phyloP scores from a whole-genome alignment of 2,113 vertebrate species.

The Erythrocercus mccallii region DNA sequence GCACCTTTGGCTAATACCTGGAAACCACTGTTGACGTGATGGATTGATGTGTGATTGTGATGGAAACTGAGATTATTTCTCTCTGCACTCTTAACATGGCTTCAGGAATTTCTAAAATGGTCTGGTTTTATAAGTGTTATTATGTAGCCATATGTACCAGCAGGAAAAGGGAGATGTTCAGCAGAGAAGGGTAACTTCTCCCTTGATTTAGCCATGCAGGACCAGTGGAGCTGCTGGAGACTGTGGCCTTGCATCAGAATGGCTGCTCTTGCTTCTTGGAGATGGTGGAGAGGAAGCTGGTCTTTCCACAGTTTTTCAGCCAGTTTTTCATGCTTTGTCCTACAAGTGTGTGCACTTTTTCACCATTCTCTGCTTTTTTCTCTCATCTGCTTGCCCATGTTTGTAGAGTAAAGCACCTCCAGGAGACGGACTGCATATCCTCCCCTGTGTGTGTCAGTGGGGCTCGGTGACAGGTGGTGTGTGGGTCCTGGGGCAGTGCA shows the following conservation, averaged over 20 bases:
- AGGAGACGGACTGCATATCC: rapidly evolving
- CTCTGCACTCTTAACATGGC: background rate
- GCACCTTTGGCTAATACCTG: background rate
- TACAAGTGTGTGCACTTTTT: background rate
- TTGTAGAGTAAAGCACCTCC: background rate
- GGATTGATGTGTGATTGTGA: background rate
- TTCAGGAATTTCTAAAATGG: background rate
- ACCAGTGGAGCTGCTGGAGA: background rate
- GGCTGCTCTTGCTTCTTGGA: background rate
- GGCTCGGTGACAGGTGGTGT: background rate
- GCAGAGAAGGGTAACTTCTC: background rate
- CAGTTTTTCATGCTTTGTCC: background rate
- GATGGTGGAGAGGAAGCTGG: background rate
- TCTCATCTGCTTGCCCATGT: background rate
- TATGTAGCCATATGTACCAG: rapidly evolving
- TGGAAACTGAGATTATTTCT: background rate
- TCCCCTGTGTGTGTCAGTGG: rapidly evolving
- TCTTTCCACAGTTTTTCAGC: background rate
- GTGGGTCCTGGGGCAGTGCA: background rate
- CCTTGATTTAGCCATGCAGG: background rate
- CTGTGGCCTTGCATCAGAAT: background rate
- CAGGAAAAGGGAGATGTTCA: background rate
- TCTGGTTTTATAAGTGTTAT: background rate
- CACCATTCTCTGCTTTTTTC: background rate
- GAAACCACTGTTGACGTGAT: background rate